phyloP scores from a whole-genome alignment of 2,113 vertebrate species.

The Peromyscus maniculatus region DNA sequence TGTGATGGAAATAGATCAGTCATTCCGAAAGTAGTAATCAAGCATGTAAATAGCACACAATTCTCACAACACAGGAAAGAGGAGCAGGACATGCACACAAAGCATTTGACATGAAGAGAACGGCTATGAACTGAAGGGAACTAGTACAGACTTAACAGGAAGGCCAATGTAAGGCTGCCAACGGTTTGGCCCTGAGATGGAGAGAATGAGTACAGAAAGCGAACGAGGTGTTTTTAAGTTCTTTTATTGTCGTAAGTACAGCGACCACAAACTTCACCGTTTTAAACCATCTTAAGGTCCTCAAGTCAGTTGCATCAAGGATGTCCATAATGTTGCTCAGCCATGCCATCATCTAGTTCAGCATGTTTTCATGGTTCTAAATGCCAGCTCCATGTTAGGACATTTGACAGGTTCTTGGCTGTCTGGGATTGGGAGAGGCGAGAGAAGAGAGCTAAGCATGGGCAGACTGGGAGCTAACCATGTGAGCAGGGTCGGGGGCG shows the following conservation, averaged over 20 bases:
- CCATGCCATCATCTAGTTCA: not conserved
- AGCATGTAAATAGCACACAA: not conserved
- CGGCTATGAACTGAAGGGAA: not conserved
- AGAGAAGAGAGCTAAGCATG: not conserved
- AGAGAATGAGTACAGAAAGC: not conserved
- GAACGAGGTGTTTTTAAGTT: not conserved
- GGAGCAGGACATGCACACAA: not conserved
- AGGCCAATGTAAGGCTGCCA: not conserved
- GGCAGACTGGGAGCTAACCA: not conserved
- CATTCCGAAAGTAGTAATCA: slow-evolving; percentile 17
- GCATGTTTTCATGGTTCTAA: not conserved
- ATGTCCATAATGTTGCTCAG: not conserved
- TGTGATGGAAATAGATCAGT: not conserved
- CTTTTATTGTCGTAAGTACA: not conserved
- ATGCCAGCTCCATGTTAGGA: not conserved
- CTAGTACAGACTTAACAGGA: not conserved
- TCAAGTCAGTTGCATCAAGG: not conserved
- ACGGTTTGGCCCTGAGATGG: not conserved
- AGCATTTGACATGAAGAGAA: not conserved
- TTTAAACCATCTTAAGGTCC: not conserved
- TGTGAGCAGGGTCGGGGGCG: not conserved
- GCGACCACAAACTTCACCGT: not conserved
- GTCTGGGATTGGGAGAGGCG: not conserved
- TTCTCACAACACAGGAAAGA: not conserved
- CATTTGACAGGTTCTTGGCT: not conserved